Evolutionary conservation across 2,797 vertebrate species (phyloP), one percentile per base, ranked within the genome.

Genomic region (Chelon auratus): DNA sequence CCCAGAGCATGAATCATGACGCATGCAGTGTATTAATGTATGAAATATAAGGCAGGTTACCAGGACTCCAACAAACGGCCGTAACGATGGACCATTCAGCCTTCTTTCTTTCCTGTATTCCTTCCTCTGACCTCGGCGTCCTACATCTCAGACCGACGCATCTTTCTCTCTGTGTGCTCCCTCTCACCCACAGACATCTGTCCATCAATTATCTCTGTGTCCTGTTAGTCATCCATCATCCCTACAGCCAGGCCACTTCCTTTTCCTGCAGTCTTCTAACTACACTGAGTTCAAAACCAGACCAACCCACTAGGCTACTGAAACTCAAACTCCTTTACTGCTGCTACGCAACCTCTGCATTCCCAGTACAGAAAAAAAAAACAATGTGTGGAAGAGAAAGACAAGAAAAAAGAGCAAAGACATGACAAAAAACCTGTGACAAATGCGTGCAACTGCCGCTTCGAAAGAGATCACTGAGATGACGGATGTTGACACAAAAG

Each of bases 281-380:
- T 36, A 50, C 65, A 69, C 60, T 37, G 43, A 70, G 43, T 36
- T 26, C 15, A 22, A 60, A 59, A 67, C 69, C 45, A 76, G 30
- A 64, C 57, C 63, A 9, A 54, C 48, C 62, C 51, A 59, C 73
- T 26, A n/a, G 47, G 55, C 33, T 50, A 37, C 67, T 72, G 79
- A 82, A 82, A 85, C 69, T 43, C 57, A 71, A 75, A 59, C 57
- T 4, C 14, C 47, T 13, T 26, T 17, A 33, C 65, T 66, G 66
- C 76, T 13, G 54, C 60, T 40, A 59, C 43, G 62, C 73, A 12
- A 39, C 73, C 82, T 54, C 68, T 45, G 30, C 63, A 66, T 58
- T 26, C 68, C 14, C 50, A 69, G 58, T 59, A 62, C 26, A 56
- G 37, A 51, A 14, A 47, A 39, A 10, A n/a, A 33, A 47, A 4